Percentiles rank a stretch among this genome's conserved stretches.
These are phyloP conservation scores for Pseudococcus viburni DNA, from an alignment of 2,888 invertebrate species.

Conservation along the genomic window DNA sequence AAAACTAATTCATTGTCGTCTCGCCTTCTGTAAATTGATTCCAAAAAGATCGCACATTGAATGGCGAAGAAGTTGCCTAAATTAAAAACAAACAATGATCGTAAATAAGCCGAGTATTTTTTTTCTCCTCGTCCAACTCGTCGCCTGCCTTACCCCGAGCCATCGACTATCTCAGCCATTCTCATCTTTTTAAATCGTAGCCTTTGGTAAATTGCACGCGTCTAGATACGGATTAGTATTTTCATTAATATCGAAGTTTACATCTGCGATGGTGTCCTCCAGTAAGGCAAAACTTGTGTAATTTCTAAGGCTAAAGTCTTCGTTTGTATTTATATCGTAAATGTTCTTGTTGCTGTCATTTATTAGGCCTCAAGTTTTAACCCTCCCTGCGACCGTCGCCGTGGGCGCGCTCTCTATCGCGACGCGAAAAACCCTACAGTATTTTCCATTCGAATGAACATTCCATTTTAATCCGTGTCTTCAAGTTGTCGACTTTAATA, in stretches of 20 bases:
- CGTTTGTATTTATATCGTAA: slow-evolving; percentile 55
- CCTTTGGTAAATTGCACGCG: slow-evolving; percentile 14
- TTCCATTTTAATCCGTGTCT: slow-evolving; percentile 57
- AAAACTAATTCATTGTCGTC: background rate
- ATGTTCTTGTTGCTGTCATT: slow-evolving; percentile 51
- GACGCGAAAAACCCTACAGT: slow-evolving; percentile 30
- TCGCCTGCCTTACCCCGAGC: background rate
- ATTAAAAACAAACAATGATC: slow-evolving; percentile 29
- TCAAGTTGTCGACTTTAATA: slow-evolving; percentile 56
- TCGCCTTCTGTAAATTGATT: slow-evolving; percentile 11
- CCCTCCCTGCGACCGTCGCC: background rate
- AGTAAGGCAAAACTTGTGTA: background rate
- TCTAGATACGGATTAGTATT: slow-evolving; percentile 40
- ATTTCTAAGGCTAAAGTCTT: slow-evolving; percentile 44
- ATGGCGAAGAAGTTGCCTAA: slow-evolving; percentile 8
- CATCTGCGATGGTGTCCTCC: slow-evolving; percentile 39
- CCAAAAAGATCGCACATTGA: background rate
- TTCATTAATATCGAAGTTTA: slow-evolving; percentile 58
- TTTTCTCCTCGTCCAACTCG: background rate
- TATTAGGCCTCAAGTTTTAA: slow-evolving; percentile 49
- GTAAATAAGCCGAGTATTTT: slow-evolving; percentile 25
- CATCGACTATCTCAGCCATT: background rate
- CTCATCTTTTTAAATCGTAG: slow-evolving; percentile 41
- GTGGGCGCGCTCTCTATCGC: slow-evolving; percentile 31
- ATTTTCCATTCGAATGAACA: slow-evolving; percentile 55